Evolutionary conservation across 2,888 invertebrate species (phyloP), one percentile per base, ranked within the genome.

Genomic region (Apantesis nais): DNA sequence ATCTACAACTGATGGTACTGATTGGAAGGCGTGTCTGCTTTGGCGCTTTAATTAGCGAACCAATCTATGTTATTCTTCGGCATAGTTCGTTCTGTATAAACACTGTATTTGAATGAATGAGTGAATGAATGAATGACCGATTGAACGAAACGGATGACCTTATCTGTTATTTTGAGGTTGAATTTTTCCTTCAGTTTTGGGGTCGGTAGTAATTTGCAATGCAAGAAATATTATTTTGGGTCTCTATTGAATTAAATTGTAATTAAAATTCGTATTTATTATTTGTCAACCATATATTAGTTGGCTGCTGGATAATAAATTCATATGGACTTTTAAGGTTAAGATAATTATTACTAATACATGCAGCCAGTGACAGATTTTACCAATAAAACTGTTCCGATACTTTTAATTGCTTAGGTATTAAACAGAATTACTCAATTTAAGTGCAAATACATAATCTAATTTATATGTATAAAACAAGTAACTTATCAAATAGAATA

Each of bases 71-170:
- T n/a, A 22, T 48, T 22, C 8, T 48, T 48, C 0, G 48, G 22
- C 22, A 48, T 8, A 44, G 19, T 19, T 44, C 19, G 5, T 44
- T 44, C 44, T 1, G 19, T 19, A 19, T 1, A 48, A 22, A 48
- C 22, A 22, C 7, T 48, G 7, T 48, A 48, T 19, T 5, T 1
- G 41, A 14, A 12, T 44, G 81, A 67, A 62, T 78, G 81, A 67
- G 62, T 87, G 89, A 87, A 82, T 86, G 86, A 86, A 80, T 85
- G 85, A 84, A 76, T 84, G 87, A 88, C 86, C 84, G 83, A 83
- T 74, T 82, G 78, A 84, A 85, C 81, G 84, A 75, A 78, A 77
- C 69, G 78, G 74, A 73, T 83, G 85, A 85, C 89, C 89, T 89
- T 88, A 87, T 85, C 76, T 75, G 74, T 75, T 63, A 68, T 77